Evolutionary conservation across 2,888 invertebrate species (phyloP), one percentile per base, ranked within the genome.

Genomic region (Anaspis maculata): DNA sequence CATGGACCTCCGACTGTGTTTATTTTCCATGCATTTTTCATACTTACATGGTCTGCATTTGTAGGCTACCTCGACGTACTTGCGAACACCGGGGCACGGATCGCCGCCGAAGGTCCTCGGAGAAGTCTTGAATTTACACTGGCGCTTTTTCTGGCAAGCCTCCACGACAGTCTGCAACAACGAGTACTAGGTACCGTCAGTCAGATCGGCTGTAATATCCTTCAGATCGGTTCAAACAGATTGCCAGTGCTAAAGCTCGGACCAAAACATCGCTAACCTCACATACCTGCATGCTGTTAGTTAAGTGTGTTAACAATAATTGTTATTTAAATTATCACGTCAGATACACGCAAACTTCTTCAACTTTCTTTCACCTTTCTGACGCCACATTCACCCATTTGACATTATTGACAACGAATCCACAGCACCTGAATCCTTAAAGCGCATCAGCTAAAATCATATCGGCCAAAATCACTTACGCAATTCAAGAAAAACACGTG

Each of bases 21-120:
- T 22, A 31, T 23, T 32, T 32, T 38, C 28, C 9, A 19, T 19
- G 27, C 36, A 30, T 29, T 41, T 21, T 30, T 26, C 21, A 27
- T 32, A 83, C 87, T 88, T 73, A 95, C 95, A 88, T 59, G 96
- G 96, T 67, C 89, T 79, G 73, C 96, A 96, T 70, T 94, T 94
- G 72, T 91, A 96, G 52, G 89, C 89, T 45, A 95, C 89, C 71
- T 94, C 91, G 48, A 94, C 86, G 71, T 90, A 94, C 68, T 95
- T 92, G 45, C 85, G 74, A 38, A 87, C 81, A 13, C 84, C 83
- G 7, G 92, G 92, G 62, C 95, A 96, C 1, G 94, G 92, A 70
- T 96, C 94, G 25, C 81, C 81, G 13, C 86, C 86, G 58, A 90
- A 87, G 27, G 86, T 84, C 60, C 82, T 79, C n/a, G 90, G 83